phyloP scores from a whole-genome alignment of 2,888 invertebrate species.

The Tubulanus polymorphus region DNA sequence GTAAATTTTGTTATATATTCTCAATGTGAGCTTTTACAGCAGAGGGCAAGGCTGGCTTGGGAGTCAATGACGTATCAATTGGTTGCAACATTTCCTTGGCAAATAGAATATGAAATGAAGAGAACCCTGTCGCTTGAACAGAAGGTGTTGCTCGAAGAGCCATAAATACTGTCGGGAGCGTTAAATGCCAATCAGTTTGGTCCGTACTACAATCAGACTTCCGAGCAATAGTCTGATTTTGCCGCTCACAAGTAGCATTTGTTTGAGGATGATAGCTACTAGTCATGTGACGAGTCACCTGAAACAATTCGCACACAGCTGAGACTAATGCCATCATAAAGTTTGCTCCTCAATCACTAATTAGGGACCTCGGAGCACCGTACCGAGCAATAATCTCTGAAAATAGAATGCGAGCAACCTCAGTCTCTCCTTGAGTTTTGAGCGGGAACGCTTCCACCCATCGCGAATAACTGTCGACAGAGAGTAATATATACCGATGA shows the following conservation, averaged over 20 bases:
- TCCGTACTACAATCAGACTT: conserved; percentile 16
- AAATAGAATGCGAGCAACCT: conserved; percentile 20
- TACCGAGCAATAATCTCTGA: conserved; percentile 22
- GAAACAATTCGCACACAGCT: conserved; percentile 22
- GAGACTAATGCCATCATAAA: conserved; percentile 19
- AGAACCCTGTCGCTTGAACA: conserved; percentile 19
- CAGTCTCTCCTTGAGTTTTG: conserved; percentile 18
- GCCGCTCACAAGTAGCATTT: conserved; percentile 21
- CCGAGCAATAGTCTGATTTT: conserved; percentile 20
- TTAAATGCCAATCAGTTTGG: conserved; percentile 19
- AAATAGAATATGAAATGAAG: conserved; percentile 20
- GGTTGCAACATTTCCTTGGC: conserved; percentile 19
- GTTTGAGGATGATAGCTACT: conserved; percentile 22
- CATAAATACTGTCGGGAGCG: conserved; percentile 22
- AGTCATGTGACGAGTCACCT: conserved; percentile 17
- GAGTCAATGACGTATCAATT: conserved; percentile 17
- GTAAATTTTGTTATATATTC: conserved; percentile 2
- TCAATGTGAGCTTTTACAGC: conserved; percentile 17
- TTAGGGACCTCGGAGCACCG: conserved; percentile 19
- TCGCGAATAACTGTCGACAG: background rate
- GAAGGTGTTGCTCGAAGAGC: conserved; percentile 19
- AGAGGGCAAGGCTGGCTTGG: conserved; percentile 15
- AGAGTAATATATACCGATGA: background rate
- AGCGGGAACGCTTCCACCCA: conserved; percentile 9
- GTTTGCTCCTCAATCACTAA: conserved; percentile 22